phyloP scores from a whole-genome alignment of 1,140 invertebrate species.

The Drosophila repletoides region DNA sequence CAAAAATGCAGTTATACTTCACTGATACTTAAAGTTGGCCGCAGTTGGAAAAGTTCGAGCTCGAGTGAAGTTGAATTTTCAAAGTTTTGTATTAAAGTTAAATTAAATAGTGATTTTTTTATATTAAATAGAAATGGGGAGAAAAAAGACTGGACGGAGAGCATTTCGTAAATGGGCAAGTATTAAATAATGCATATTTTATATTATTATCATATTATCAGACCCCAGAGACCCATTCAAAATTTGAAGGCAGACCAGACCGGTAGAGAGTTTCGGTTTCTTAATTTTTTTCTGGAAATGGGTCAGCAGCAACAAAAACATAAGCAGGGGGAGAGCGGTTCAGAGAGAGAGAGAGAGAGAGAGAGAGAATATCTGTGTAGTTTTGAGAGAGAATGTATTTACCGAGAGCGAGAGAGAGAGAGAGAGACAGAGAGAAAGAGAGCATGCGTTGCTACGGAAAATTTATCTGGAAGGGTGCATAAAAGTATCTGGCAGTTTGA shows the following conservation, averaged over 20 bases:
- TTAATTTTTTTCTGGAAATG: conserved; percentile 34
- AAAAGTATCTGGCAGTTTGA: conserved; percentile 53
- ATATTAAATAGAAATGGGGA: no score
- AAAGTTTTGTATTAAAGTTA: background rate
- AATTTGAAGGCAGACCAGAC: no score
- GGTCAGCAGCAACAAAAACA: conserved; percentile 65
- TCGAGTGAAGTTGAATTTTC: no score
- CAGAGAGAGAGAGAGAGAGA: background rate
- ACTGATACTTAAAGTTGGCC: no score
- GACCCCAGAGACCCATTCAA: no score
- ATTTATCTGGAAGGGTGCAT: conserved; percentile 49
- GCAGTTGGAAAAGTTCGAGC: no score
- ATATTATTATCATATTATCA: no score
- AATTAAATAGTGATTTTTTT: background rate
- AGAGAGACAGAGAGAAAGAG: conserved; percentile 21
- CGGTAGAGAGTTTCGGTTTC: conserved; percentile 20
- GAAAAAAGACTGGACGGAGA: no score
- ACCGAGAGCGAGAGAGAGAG: conserved; percentile 8
- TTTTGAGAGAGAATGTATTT: conserved; percentile 8
- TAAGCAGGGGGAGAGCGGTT: conserved; percentile 47
- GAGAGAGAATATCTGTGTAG: background rate
- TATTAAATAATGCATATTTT: no score
- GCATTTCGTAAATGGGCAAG: no score
- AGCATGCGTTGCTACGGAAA: conserved; percentile 62
- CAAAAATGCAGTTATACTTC: background rate